phyloP scores from a whole-genome alignment of 2,797 vertebrate species.

The Paratrypauchen microcephalus region DNA sequence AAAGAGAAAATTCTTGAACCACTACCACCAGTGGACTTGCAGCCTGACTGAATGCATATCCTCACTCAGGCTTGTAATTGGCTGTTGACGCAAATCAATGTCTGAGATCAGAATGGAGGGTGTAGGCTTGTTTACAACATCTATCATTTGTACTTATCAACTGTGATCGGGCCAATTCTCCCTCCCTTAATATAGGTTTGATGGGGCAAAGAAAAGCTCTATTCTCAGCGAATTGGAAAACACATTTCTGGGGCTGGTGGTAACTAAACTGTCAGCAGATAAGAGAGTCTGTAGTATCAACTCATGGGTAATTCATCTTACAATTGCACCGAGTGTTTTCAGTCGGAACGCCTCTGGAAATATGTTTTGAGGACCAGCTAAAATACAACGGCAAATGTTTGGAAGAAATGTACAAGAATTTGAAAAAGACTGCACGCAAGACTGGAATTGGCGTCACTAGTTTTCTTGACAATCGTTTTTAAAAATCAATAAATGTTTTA shows the following conservation, averaged over 20 bases:
- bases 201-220: slow-evolving; percentile 78
- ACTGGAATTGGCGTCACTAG: not conserved
- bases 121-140: slow-evolving; percentile 74
- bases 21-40: not conserved
- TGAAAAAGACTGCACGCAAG: slow-evolving; percentile 31
- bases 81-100: slow-evolving; percentile 61
- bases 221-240: slow-evolving; percentile 79
- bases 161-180: slow-evolving; percentile 73
- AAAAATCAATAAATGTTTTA: too few species aligned
- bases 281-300: slow-evolving; percentile 78
- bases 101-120: slow-evolving; percentile 71
- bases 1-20: not conserved
- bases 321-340: slow-evolving; percentile 79
- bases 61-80: slow-evolving; percentile 60
- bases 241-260: slow-evolving; percentile 78
- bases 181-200: slow-evolving; percentile 77
- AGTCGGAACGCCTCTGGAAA: slow-evolving; percentile 84
- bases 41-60: slow-evolving; percentile 51
- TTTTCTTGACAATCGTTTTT: too few species aligned
- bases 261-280: slow-evolving; percentile 84
- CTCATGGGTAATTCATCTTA: slow-evolving; percentile 74
- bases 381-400: slow-evolving; percentile 85
- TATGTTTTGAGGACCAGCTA: slow-evolving; percentile 87
- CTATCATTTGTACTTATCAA: slow-evolving; percentile 79
- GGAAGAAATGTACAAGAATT: slow-evolving; percentile 64